These are phyloP conservation scores for Lysandra coridon DNA, from an alignment of 2,888 invertebrate species.

Conservation along the genomic window DNA sequence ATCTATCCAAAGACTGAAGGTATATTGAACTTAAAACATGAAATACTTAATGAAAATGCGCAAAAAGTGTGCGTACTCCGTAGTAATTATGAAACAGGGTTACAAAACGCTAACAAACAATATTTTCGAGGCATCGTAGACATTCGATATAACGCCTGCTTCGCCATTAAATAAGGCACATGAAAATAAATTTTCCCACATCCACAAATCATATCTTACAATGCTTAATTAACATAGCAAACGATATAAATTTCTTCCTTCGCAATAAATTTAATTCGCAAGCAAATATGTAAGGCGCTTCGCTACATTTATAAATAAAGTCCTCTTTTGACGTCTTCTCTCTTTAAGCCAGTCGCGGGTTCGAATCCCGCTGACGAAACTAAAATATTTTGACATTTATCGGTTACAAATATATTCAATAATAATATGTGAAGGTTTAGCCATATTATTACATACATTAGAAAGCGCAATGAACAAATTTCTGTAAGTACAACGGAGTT, in stretches of 20 bases:
- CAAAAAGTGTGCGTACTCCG: neutral
- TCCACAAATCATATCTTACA: constrained; percentile 14
- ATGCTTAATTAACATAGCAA: constrained; percentile 18
- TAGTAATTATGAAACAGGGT: too few species aligned
- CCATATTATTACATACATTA: too few species aligned
- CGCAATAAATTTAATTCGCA: constrained; percentile 7
- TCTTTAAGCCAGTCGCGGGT: neutral
- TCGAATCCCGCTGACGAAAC: neutral
- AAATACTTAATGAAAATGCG: neutral
- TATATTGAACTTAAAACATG: too few species aligned
- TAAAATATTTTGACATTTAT: too few species aligned
- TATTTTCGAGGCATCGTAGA: neutral
- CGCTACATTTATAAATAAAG: constrained; percentile 41
- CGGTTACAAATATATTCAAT: too few species aligned
- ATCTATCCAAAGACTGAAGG: too few species aligned
- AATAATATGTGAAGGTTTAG: too few species aligned
- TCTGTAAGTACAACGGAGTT: too few species aligned
- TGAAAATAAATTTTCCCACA: constrained; percentile 5
- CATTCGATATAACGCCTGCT: neutral
- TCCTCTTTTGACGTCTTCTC: neutral
- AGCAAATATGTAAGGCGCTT: constrained; percentile 17
- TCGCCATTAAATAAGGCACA: constrained; percentile 6
- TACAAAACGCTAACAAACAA: neutral
- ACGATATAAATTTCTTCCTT: constrained; percentile 23
- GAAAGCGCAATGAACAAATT: too few species aligned